Evolutionary conservation across 2,797 vertebrate species (phyloP).

Genomic region (Lophius americanus): DNA sequence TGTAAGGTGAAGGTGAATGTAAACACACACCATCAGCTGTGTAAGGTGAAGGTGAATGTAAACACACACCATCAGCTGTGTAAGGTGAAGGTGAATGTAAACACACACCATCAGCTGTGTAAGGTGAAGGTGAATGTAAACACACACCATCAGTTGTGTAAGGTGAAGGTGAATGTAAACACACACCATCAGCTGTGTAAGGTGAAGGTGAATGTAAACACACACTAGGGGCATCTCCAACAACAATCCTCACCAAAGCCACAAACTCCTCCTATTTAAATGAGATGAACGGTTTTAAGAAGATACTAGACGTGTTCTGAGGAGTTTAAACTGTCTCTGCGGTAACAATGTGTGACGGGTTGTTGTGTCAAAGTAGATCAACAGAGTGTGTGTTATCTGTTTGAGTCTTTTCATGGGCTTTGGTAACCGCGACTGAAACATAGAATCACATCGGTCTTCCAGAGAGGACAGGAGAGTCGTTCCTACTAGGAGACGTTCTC

Average conservation of each 20-base stretch:
- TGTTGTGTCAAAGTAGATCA: not conserved
- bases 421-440: constrained; percentile 5
- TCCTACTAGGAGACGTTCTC: not conserved
- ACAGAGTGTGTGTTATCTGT: not conserved
- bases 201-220: not conserved
- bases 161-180: too few relatives aligned
- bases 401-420: constrained; percentile 27
- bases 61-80: not conserved
- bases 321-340: not conserved
- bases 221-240: not conserved
- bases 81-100: too few relatives aligned
- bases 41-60: too few relatives aligned
- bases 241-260: not conserved
- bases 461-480: not conserved
- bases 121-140: too few relatives aligned
- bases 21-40: not conserved
- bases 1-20: too few relatives aligned
- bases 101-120: not conserved
- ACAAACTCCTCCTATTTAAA: not conserved
- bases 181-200: not conserved
- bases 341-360: not conserved
- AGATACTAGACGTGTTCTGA: not conserved
- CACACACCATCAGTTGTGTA: too few relatives aligned
- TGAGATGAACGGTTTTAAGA: not conserved
- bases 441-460: not conserved